A percentile compares a stretch with the other conserved stretches of the same genome.
Evolutionary conservation across 2,113 vertebrate species (phyloP).

Genomic region (Nothoprocta pentlandii): DNA sequence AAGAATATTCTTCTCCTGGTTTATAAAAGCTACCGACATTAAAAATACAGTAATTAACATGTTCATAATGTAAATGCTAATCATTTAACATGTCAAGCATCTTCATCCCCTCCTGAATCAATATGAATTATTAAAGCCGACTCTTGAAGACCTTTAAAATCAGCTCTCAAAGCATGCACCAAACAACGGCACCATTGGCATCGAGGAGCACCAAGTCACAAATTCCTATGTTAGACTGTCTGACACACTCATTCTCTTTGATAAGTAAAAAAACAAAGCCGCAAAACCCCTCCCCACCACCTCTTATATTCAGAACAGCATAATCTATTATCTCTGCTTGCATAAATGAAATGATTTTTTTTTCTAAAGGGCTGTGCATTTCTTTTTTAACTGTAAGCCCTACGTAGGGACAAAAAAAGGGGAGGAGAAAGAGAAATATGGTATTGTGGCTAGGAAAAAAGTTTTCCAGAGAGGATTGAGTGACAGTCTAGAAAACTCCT

Average conservation of each 20-base stretch:
- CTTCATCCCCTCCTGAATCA: conserved; percentile 56
- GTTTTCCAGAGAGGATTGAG: neutral
- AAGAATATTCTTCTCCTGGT: neutral
- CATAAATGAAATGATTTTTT: conserved; percentile 19
- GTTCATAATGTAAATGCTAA: conserved; percentile 59
- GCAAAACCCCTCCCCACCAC: neutral
- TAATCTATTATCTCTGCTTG: conserved; percentile 29
- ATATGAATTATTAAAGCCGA: conserved; percentile 71
- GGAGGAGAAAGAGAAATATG: neutral
- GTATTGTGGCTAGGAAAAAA: neutral
- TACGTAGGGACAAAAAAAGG: neutral
- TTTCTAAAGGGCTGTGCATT: neutral
- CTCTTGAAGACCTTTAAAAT: conserved; percentile 66
- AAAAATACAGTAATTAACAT: conserved; percentile 68
- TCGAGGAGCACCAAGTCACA: conserved; percentile 5
- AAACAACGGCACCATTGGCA: conserved; percentile 23
- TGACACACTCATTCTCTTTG: conserved; percentile 55
- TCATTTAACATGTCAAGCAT: conserved; percentile 61
- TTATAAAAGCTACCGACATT: conserved; percentile 41
- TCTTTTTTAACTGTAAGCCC: neutral
- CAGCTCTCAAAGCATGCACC: conserved; percentile 52
- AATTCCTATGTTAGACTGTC: conserved; percentile 59
- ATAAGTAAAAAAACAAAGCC: conserved; percentile 28
- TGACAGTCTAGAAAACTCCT: neutral
- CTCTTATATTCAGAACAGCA: neutral